These are phyloP conservation scores for Zaprionus nigranus DNA, from an alignment of 1,140 invertebrate genomes.

Conservation along the genomic window DNA sequence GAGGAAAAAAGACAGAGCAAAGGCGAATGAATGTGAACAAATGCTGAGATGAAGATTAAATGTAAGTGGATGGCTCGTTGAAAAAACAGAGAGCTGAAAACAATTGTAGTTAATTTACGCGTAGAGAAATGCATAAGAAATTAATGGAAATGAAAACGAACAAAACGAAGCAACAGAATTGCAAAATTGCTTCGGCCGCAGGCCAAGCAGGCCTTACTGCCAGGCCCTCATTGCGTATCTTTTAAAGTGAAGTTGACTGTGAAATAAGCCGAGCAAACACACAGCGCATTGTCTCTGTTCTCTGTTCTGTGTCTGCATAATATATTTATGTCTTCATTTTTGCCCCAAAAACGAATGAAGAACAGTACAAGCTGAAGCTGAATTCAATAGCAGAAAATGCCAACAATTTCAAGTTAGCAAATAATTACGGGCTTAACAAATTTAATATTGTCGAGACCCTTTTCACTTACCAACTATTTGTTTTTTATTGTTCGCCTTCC, in stretches of 20 bases:
- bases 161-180: slow-evolving; percentile 3
- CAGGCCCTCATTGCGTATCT: slow-evolving; percentile 33
- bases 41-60: slow-evolving; percentile 76
- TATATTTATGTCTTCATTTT: slow-evolving; percentile 77
- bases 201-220: background rate
- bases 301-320: slow-evolving; percentile 69
- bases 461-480: background rate
- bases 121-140: slow-evolving; percentile 73
- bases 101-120: slow-evolving; percentile 81
- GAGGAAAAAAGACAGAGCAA: slow-evolving; percentile 40
- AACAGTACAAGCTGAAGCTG: too few species aligned
- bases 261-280: slow-evolving; percentile 69
- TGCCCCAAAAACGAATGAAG: slow-evolving; percentile 14
- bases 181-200: slow-evolving; percentile 20
- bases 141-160: slow-evolving; percentile 67
- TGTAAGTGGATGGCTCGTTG: slow-evolving; percentile 66
- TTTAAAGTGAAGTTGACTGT: slow-evolving; percentile 80
- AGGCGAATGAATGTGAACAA: slow-evolving; percentile 55
- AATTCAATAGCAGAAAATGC: slow-evolving; percentile 59
- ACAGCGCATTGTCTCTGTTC: slow-evolving; percentile 75
- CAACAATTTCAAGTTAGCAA: slow-evolving; percentile 69
- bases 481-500: background rate
- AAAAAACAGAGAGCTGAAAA: slow-evolving; percentile 60
- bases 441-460: slow-evolving; percentile 71
- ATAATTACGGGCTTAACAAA: slow-evolving; percentile 81